Percentiles rank a stretch among this genome's conserved stretches.
phyloP scores from a whole-genome alignment of 2,888 invertebrate species.

The Penaeus monodon region DNA sequence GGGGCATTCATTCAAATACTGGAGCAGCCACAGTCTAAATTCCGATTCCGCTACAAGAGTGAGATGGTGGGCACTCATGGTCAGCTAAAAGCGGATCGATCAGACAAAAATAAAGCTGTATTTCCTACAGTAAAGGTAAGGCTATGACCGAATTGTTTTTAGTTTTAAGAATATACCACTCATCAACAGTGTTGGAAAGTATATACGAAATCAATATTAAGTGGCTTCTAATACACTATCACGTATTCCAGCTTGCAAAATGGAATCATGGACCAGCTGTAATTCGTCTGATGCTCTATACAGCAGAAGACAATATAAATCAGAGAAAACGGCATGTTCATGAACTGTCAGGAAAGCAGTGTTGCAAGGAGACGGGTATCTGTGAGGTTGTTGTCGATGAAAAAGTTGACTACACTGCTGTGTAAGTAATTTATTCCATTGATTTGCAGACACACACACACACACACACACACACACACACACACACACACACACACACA shows the following conservation, averaged over 20 bases:
- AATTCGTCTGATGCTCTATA: constrained; percentile 71
- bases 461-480: too few relatives aligned
- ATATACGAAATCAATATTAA: neutral
- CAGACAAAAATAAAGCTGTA: constrained; percentile 76
- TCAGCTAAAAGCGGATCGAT: constrained; percentile 79
- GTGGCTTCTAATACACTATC: neutral
- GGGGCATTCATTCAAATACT: constrained; percentile 75
- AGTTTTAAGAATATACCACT: too few relatives aligned
- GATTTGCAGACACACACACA: too few relatives aligned
- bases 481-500: too few relatives aligned
- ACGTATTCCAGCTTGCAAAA: constrained; percentile 71
- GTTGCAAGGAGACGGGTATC: constrained; percentile 64
- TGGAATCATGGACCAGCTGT: constrained; percentile 74
- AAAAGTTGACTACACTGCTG: constrained; percentile 65
- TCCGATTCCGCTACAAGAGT: constrained; percentile 86
- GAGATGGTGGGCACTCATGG: constrained; percentile 91
- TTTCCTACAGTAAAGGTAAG: constrained; percentile 83
- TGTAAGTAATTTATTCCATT: constrained; percentile 51
- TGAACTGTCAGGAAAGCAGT: constrained; percentile 65
- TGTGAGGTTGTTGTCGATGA: constrained; percentile 64
- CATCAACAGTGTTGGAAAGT: too few relatives aligned
- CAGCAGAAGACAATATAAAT: constrained; percentile 64
- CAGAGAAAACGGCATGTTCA: constrained; percentile 66
- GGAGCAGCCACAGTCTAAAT: constrained; percentile 84
- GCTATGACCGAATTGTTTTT: too few relatives aligned